Percentiles rank a stretch among this genome's conserved stretches.
These are phyloP conservation scores for Protobothrops flavoviridis DNA, from an alignment of 2,113 vertebrate genomes.

Conservation along the genomic window DNA sequence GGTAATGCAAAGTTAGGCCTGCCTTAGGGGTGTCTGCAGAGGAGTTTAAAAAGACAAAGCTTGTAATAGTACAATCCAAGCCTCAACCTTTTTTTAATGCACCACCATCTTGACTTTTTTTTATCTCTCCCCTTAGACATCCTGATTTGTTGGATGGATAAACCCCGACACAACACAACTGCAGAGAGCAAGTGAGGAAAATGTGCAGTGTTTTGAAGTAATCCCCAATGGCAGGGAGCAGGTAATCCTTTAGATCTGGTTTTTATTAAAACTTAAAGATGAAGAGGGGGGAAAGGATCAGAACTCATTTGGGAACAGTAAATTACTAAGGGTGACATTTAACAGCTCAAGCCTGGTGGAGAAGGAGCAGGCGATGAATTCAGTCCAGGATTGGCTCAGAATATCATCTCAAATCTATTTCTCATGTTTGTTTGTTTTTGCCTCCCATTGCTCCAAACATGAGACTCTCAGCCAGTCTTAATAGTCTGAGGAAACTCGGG, in stretches of 20 bases:
- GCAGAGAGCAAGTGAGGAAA: constrained; percentile 19
- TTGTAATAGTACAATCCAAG: too few species aligned
- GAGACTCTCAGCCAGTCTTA: constrained; percentile 42
- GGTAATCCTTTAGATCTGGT: constrained; percentile 31
- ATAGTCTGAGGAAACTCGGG: constrained; percentile 26
- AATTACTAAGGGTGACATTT: constrained; percentile 52
- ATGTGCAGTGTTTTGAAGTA: constrained; percentile 29
- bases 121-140: not conserved
- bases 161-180: not conserved
- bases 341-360: constrained; percentile 23
- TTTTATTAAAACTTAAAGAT: constrained; percentile 45
- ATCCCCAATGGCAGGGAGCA: constrained; percentile 21
- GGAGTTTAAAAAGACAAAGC: too few species aligned
- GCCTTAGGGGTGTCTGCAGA: not conserved
- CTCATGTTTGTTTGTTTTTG: constrained; percentile 41
- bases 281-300: not conserved
- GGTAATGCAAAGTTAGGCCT: not conserved
- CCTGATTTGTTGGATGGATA: not conserved
- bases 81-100: too few species aligned
- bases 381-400: constrained; percentile 26
- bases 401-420: constrained; percentile 39
- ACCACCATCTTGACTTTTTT: too few species aligned
- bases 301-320: constrained; percentile 28
- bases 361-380: constrained; percentile 22
- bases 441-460: constrained; percentile 46